Conservation (phyloP, 2,797 vertebrate species). For the Coregonus suidteri region DNA sequence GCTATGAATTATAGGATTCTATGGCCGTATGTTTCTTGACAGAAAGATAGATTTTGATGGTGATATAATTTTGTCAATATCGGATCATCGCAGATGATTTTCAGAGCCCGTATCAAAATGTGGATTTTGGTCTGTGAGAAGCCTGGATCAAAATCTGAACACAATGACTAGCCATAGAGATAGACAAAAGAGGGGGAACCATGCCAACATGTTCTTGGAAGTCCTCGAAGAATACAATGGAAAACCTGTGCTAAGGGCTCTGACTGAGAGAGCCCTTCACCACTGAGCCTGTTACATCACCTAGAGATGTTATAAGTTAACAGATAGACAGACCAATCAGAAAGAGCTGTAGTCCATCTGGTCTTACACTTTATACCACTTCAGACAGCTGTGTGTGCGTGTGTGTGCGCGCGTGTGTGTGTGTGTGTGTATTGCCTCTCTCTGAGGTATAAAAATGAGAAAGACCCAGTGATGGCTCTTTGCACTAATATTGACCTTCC, state of each 20-base stretch:
- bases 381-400: not conserved
- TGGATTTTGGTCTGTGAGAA: not conserved
- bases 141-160: not conserved
- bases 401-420: too few relatives aligned
- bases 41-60: too few relatives aligned
- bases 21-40: too few relatives aligned
- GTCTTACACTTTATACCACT: not conserved
- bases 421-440: constrained; percentile 31
- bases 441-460: constrained; percentile 59
- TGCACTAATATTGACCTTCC: constrained; percentile 75
- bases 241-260: not conserved
- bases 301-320: not conserved
- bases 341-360: not conserved
- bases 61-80: not conserved
- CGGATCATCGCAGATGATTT: not conserved
- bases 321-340: constrained; percentile 4
- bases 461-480: constrained; percentile 33
- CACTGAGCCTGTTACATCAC: not conserved
- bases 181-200: not conserved
- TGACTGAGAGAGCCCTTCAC: constrained; percentile 1
- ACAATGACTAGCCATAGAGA: not conserved
- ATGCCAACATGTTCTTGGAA: not conserved
- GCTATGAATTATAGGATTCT: too few relatives aligned
- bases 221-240: not conserved
- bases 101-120: not conserved